phyloP scores from a whole-genome alignment of 2,113 vertebrate genomes.

The Cathartes aura region DNA sequence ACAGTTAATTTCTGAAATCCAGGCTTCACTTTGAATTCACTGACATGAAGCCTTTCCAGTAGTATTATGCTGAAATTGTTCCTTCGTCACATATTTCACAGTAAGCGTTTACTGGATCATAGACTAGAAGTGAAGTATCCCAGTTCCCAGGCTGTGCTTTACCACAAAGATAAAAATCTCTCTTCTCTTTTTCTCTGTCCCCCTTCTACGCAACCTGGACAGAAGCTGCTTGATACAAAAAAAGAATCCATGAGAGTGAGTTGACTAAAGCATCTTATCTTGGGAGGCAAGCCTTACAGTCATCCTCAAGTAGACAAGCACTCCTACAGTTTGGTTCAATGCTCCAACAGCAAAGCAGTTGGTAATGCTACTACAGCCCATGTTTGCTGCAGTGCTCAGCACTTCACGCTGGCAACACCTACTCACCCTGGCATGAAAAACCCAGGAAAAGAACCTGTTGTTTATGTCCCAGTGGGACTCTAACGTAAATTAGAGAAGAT shows the following conservation, averaged over 20 bases:
- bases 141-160: neutral
- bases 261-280: neutral
- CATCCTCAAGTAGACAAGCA: neutral
- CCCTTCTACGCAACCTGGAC: neutral
- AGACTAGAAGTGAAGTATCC: neutral
- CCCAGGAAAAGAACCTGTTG: neutral
- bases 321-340: neutral
- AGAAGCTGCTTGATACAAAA: neutral
- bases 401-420: neutral
- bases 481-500: neutral
- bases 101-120: neutral
- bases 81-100: neutral
- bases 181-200: neutral
- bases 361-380: neutral
- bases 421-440: neutral
- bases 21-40: neutral
- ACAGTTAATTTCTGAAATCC: neutral
- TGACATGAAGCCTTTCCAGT: neutral
- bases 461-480: neutral
- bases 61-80: neutral
- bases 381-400: neutral
- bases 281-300: neutral
- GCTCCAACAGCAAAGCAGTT: neutral
- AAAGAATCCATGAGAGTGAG: neutral
- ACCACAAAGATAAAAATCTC: neutral